These are phyloP conservation scores for Apis mellifera DNA, from an alignment of 1,140 invertebrate species.

Conservation along the genomic window Amel_HAv3.1 CM009933.2:9116001-9116500, in stretches of 20 bases:
- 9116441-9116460: too few relatives aligned
- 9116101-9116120: constrained; percentile 15
- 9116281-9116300: background rate
- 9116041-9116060: constrained; percentile 19
- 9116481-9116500: too few relatives aligned
- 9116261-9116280: background rate
- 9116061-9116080: constrained; percentile 19
- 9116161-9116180: background rate
- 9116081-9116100: background rate
- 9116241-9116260: background rate
- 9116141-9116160: background rate
- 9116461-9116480: too few relatives aligned
- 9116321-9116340: too few relatives aligned
- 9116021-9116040: background rate
- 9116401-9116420: too few relatives aligned
- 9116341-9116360: too few relatives aligned
- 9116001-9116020: background rate
- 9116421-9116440: too few relatives aligned
- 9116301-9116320: too few relatives aligned
- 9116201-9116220: background rate
- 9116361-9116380: too few relatives aligned
- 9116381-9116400: too few relatives aligned
- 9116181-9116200: background rate
- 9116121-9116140: constrained; percentile 11
- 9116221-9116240: background rate